Percentiles rank a stretch among this genome's conserved stretches.
Evolutionary conservation across 2,797 vertebrate genomes (phyloP).

Genomic region (Myotis myotis): DNA sequence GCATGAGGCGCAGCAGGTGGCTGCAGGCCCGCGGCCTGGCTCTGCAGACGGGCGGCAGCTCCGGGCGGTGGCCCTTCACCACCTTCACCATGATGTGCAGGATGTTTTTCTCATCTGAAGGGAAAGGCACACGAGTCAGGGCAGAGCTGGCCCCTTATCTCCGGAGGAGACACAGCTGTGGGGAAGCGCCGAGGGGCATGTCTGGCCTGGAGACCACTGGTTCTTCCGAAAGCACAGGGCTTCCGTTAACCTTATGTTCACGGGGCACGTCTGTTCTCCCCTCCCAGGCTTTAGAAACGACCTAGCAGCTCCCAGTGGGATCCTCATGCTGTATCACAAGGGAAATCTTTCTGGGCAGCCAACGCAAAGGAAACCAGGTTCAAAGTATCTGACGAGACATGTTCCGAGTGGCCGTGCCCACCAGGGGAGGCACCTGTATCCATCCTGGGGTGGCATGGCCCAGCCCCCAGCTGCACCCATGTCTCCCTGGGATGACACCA

Average conservation of each 20-base stretch:
- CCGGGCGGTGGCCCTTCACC: constrained; percentile 95
- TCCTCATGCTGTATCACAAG: neutral
- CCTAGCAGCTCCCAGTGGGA: neutral
- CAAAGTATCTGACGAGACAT: neutral
- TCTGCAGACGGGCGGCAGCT: constrained; percentile 90
- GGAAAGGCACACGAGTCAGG: neutral
- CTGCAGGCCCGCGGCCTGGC: constrained; percentile 90
- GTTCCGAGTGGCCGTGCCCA: neutral
- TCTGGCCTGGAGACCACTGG: accelerated
- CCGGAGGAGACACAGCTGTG: accelerated
- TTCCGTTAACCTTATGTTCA: accelerated
- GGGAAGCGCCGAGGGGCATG: neutral
- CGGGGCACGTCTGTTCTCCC: accelerated
- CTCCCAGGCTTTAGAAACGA: neutral
- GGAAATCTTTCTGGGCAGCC: neutral
- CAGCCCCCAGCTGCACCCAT: neutral
- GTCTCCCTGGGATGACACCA: accelerated
- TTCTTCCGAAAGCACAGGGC: neutral
- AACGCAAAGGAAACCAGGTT: neutral
- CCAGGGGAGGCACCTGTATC: accelerated
- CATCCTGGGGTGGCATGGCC: accelerated
- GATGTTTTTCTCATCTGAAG: constrained; percentile 96
- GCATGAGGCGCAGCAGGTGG: constrained; percentile 93
- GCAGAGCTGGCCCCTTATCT: neutral
- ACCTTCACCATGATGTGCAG: constrained; percentile 99